phyloP scores from a whole-genome alignment of 2,888 invertebrate species.

The Drosophila meridionalis region DNA sequence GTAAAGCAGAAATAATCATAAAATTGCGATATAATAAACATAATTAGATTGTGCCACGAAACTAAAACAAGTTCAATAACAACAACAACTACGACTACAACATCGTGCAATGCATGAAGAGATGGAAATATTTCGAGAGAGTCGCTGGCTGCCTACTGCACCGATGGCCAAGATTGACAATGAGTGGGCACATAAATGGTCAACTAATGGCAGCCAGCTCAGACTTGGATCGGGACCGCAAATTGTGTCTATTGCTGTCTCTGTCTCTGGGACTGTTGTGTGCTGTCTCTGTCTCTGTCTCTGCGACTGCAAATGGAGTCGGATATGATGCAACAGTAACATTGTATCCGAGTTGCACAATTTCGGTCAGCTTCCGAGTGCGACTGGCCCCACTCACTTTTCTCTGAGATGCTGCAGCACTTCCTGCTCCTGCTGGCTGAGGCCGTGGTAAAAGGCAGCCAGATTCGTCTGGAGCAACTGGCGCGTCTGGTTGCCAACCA shows the following conservation, averaged over 20 bases:
- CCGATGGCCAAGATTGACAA: constrained; percentile 77
- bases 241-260: constrained; percentile 6
- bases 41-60: constrained; percentile 37
- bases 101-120: constrained; percentile 3
- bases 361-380: constrained; percentile 71
- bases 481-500: constrained; percentile 91
- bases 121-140: constrained; percentile 17
- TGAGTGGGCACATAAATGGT: constrained; percentile 57
- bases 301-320: constrained; percentile 41
- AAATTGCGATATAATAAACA: constrained; percentile 18
- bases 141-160: constrained; percentile 70
- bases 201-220: constrained; percentile 20
- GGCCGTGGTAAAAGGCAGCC: constrained; percentile 87
- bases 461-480: constrained; percentile 88
- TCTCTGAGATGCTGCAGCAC: constrained; percentile 88
- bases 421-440: constrained; percentile 88
- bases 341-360: constrained; percentile 83
- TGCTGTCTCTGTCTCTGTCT: constrained; percentile 5
- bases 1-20: not conserved
- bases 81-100: constrained; percentile 14
- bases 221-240: constrained; percentile 9
- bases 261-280: constrained; percentile 2
- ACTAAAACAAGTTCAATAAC: constrained; percentile 53
- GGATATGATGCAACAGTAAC: constrained; percentile 74
- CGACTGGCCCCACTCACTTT: constrained; percentile 85